phyloP scores from a whole-genome alignment of 2,113 vertebrate genomes.

The Pteropus alecto region DNA sequence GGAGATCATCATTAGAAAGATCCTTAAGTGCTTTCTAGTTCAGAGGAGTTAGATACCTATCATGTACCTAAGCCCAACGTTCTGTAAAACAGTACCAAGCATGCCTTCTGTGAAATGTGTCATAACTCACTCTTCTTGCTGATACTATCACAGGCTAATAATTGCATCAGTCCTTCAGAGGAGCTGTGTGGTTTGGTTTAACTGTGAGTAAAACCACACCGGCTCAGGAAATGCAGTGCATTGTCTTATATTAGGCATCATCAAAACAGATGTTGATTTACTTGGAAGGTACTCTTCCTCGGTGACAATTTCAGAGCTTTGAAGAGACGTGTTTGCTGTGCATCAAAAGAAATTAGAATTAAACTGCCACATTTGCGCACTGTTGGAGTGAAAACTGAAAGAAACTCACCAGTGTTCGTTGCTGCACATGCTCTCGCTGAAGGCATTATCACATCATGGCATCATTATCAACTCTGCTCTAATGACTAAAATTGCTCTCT shows the following conservation, averaged over 20 bases:
- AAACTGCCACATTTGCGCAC: not conserved
- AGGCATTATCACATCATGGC: not conserved
- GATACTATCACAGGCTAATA: not conserved
- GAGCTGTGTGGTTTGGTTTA: conserved; percentile 9
- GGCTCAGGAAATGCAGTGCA: conserved; percentile 12
- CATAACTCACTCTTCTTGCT: not conserved
- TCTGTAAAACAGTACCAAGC: not conserved
- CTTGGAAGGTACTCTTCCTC: conserved; percentile 21
- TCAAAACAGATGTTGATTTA: not conserved
- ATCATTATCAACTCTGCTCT: not conserved
- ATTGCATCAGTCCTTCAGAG: not conserved
- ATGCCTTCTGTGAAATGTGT: not conserved
- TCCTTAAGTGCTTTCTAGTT: not conserved
- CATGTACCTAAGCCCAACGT: not conserved
- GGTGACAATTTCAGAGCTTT: conserved; percentile 35
- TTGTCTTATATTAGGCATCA: not conserved
- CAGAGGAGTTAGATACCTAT: not conserved
- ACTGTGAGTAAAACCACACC: conserved; percentile 47
- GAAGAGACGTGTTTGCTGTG: conserved; percentile 21
- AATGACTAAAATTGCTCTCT: not conserved
- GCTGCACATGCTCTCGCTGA: fast-evolving
- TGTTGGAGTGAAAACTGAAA: not conserved
- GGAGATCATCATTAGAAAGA: not conserved
- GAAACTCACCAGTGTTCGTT: not conserved
- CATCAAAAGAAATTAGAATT: conserved; percentile 35